Evolutionary conservation across 1,140 invertebrate species (phyloP).

Genomic region (Ptiloglossa arizonensis): DNA sequence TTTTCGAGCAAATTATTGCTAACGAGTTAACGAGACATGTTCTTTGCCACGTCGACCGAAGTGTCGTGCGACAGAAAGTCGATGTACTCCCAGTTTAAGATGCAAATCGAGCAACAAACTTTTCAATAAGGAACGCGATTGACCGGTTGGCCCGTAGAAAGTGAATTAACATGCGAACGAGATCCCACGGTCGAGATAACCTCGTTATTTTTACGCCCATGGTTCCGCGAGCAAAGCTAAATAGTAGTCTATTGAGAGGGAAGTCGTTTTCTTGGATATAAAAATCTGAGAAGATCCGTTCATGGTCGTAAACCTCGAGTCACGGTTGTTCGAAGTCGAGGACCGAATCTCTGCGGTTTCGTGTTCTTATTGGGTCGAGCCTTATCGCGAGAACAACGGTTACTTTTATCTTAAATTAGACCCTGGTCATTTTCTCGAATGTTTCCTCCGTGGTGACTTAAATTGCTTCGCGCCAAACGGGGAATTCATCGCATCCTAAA

Average conservation of each 20-base stretch:
- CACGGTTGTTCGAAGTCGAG: neutral
- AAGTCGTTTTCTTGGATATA: neutral
- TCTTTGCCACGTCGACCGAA: no score
- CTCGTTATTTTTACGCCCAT: slow-evolving; percentile 18
- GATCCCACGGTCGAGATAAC: neutral
- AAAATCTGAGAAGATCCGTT: neutral
- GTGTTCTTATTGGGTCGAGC: neutral
- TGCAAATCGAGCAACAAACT: neutral
- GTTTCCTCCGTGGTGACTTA: neutral
- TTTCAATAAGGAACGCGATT: slow-evolving; percentile 20
- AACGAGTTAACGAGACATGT: no score
- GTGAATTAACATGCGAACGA: slow-evolving; percentile 25
- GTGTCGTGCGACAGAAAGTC: no score
- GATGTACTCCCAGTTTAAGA: neutral
- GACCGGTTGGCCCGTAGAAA: slow-evolving; percentile 23
- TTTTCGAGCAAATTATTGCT: no score
- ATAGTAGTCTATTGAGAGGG: neutral
- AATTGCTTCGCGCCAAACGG: neutral
- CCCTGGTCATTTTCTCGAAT: neutral
- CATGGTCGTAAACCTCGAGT: neutral
- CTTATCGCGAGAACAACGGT: neutral
- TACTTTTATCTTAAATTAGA: neutral
- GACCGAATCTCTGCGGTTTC: neutral
- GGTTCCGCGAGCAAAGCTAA: no score
- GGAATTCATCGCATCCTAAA: neutral